Percentiles rank a stretch among this genome's conserved stretches.
Evolutionary conservation across 2,797 vertebrate species (phyloP).

Genomic region (Erithacus rubecula): DNA sequence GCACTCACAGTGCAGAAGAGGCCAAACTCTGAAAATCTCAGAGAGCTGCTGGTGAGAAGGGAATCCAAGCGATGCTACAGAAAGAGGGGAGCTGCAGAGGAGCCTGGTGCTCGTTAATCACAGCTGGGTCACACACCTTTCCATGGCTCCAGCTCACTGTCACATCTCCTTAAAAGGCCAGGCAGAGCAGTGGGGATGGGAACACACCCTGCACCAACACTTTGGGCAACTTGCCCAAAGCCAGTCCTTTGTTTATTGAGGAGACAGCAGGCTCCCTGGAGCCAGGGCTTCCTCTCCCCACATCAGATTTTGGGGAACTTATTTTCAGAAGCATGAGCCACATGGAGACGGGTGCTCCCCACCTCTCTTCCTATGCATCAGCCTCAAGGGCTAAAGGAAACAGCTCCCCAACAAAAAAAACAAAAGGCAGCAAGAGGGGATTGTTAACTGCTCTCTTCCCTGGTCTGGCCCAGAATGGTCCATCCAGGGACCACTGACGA

Average conservation of each 20-base stretch:
- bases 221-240: conserved; percentile 45
- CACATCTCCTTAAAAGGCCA: conserved; percentile 66
- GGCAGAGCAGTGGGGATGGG: conserved; percentile 41
- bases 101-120: conserved; percentile 49
- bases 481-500: background rate
- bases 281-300: conserved; percentile 62
- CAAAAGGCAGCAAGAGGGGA: conserved; percentile 25
- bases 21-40: conserved; percentile 5
- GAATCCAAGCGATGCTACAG: background rate
- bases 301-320: conserved; percentile 52
- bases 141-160: conserved; percentile 27
- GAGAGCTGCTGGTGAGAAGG: background rate
- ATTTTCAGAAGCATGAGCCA: conserved; percentile 13
- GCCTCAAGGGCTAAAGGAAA: conserved; percentile 35
- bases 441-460: background rate
- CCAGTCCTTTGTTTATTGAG: conserved; percentile 60
- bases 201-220: conserved; percentile 58
- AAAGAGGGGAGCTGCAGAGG: background rate
- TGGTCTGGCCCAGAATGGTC: background rate
- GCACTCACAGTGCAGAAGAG: background rate
- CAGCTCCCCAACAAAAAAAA: background rate
- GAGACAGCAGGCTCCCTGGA: conserved; percentile 54
- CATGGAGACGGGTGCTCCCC: background rate
- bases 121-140: conserved; percentile 24
- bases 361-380: conserved; percentile 47